A percentile compares a stretch with the other conserved stretches of the same genome.
These are phyloP conservation scores for Listrodromus nycthemerus DNA, from an alignment of 2,888 invertebrate genomes.

Conservation along the genomic window DNA sequence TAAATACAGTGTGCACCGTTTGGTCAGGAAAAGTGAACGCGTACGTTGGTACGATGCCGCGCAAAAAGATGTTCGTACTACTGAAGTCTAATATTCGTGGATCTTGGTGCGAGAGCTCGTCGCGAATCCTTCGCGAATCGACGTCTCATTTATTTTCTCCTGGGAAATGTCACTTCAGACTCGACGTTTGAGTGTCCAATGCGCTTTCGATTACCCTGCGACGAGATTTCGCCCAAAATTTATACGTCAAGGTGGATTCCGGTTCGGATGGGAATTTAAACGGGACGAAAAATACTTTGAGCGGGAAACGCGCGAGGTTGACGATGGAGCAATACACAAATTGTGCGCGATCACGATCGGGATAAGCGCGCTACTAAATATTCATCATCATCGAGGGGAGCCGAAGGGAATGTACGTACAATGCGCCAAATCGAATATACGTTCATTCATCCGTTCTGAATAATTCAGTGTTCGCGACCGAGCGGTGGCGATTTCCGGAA, in stretches of 20 bases:
- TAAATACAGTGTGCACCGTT: background rate
- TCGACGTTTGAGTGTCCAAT: background rate
- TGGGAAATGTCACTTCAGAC: background rate
- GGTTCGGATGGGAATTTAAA: background rate
- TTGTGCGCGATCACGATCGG: slow-evolving; percentile 71
- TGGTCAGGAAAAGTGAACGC: background rate
- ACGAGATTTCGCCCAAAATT: background rate
- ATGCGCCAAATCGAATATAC: slow-evolving; percentile 61
- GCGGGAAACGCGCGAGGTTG: slow-evolving; percentile 27
- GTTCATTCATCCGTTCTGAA: slow-evolving; percentile 64
- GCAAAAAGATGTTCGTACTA: background rate
- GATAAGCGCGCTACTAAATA: slow-evolving; percentile 76
- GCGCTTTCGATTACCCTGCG: background rate
- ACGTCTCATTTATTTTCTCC: no score
- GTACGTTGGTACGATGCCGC: background rate
- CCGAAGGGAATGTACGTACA: slow-evolving; percentile 50
- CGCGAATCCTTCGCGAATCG: no score
- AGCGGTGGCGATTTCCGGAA: slow-evolving; percentile 50
- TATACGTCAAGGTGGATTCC: background rate
- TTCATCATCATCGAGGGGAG: slow-evolving; percentile 67
- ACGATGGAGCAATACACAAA: slow-evolving; percentile 54
- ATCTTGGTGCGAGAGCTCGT: background rate
- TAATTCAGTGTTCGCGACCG: slow-evolving; percentile 59
- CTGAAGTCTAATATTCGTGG: no score
- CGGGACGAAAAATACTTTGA: background rate